Evolutionary conservation across 1,140 invertebrate genomes (phyloP).

Genomic region (Elymnias hypermnestra): DNA sequence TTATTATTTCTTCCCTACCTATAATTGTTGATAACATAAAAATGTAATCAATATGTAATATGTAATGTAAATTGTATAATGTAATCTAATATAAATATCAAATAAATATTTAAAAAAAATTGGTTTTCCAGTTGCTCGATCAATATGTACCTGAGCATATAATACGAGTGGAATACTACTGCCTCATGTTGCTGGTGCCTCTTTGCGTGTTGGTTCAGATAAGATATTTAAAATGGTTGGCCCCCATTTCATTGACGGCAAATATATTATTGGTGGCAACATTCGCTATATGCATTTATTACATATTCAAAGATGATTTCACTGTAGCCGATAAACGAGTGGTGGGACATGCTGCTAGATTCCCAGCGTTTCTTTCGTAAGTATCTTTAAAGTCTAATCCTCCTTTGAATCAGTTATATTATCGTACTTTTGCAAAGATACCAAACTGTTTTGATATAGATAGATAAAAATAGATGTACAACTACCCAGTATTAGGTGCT

Average conservation of each 20-base stretch:
- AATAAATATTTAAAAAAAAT: too few species aligned
- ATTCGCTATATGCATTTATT: conserved; percentile 84
- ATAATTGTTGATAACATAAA: too few species aligned
- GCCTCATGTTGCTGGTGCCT: conserved; percentile 78
- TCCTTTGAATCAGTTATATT: too few species aligned
- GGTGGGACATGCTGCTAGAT: conserved; percentile 37
- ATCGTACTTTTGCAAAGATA: too few species aligned
- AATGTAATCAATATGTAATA: too few species aligned
- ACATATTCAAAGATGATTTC: conserved; percentile 78
- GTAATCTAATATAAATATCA: too few species aligned
- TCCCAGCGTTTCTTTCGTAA: conserved; percentile 64
- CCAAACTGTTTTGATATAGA: too few species aligned
- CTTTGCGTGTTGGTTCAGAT: conserved; percentile 80
- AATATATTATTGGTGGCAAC: conserved; percentile 82
- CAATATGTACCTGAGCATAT: conserved; percentile 47
- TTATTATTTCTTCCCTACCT: too few species aligned
- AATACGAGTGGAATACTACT: conserved; percentile 74
- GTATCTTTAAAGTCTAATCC: too few species aligned
- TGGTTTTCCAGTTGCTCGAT: conserved; percentile 70
- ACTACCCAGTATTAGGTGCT: too few species aligned
- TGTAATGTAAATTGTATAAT: too few species aligned
- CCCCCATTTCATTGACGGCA: conserved; percentile 84
- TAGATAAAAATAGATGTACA: too few species aligned
- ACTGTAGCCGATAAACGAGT: conserved; percentile 69
- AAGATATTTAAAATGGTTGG: conserved; percentile 83